phyloP scores from a whole-genome alignment of 2,888 invertebrate species.

The Zelleria hepariella region DNA sequence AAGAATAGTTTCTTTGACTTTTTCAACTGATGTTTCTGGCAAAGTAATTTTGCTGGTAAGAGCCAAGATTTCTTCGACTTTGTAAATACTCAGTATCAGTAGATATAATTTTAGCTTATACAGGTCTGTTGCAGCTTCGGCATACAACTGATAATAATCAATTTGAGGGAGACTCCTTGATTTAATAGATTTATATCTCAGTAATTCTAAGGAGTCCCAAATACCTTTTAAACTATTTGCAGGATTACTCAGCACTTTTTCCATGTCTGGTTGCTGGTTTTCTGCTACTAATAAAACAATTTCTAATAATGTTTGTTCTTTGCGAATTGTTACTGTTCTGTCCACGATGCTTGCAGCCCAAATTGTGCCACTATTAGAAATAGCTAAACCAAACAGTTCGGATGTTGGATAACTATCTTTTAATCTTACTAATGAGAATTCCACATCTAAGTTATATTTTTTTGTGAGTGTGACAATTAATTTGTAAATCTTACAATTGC shows the following conservation, averaged over 20 bases:
- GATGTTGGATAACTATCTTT: slow-evolving; percentile 31
- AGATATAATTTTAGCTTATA: slow-evolving; percentile 49
- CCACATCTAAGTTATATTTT: slow-evolving; percentile 19
- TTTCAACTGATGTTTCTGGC: slow-evolving; percentile 35
- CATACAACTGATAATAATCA: slow-evolving; percentile 29
- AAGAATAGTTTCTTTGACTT: slow-evolving; percentile 41
- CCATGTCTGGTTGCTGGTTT: slow-evolving; percentile 17
- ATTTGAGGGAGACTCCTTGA: slow-evolving; percentile 32
- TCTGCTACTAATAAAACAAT: slow-evolving; percentile 30
- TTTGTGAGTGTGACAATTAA: slow-evolving; percentile 17
- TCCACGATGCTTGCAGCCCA: slow-evolving; percentile 32
- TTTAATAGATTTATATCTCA: slow-evolving; percentile 42
- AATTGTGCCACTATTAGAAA: slow-evolving; percentile 35
- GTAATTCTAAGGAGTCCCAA: slow-evolving; percentile 47
- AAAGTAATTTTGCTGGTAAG: slow-evolving; percentile 22
- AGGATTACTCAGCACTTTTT: slow-evolving; percentile 32
- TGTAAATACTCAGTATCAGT: slow-evolving; percentile 30
- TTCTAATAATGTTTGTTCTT: slow-evolving; percentile 32
- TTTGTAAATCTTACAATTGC: slow-evolving; percentile 39
- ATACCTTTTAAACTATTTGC: slow-evolving; percentile 31
- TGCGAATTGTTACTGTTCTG: slow-evolving; percentile 34
- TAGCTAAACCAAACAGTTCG: slow-evolving; percentile 33
- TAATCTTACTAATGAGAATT: slow-evolving; percentile 21
- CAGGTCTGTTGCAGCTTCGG: slow-evolving; percentile 26
- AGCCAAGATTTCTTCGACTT: slow-evolving; percentile 26